Evolutionary conservation across 2,113 vertebrate genomes (phyloP).

Genomic region (Otus sunia): DNA sequence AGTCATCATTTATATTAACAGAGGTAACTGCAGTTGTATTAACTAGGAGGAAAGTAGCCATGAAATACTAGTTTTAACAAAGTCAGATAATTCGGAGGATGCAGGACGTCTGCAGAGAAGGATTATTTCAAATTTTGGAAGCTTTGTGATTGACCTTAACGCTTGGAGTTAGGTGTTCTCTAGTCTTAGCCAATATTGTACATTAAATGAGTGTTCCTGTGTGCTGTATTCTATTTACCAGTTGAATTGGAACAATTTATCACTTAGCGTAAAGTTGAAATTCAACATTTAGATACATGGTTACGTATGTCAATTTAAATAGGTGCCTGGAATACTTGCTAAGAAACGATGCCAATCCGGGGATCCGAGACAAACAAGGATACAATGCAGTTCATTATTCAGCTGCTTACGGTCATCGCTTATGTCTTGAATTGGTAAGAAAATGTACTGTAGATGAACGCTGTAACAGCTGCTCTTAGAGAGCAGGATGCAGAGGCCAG

Average conservation of each 20-base stretch:
- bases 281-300: conserved; percentile 20
- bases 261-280: conserved; percentile 5
- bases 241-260: conserved; percentile 1
- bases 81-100: background rate
- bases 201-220: background rate
- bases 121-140: background rate
- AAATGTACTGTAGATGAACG: background rate
- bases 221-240: conserved; percentile 20
- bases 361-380: conserved; percentile 96
- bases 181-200: background rate
- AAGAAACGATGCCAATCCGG: conserved; percentile 96
- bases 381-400: conserved; percentile 97
- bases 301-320: conserved; percentile 52
- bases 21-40: background rate
- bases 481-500: background rate
- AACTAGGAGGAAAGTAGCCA: background rate
- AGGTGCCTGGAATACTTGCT: conserved; percentile 99
- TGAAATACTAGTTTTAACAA: background rate
- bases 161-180: background rate
- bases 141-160: background rate
- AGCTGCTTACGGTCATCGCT: conserved; percentile 79
- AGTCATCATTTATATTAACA: background rate
- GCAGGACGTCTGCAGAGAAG: background rate
- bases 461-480: background rate
- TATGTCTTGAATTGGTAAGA: conserved; percentile 84